A percentile compares a stretch with the other conserved stretches of the same genome.
Conservation (phyloP, 2,113 vertebrate genomes). For the Ictalurus punctatus region DNA sequence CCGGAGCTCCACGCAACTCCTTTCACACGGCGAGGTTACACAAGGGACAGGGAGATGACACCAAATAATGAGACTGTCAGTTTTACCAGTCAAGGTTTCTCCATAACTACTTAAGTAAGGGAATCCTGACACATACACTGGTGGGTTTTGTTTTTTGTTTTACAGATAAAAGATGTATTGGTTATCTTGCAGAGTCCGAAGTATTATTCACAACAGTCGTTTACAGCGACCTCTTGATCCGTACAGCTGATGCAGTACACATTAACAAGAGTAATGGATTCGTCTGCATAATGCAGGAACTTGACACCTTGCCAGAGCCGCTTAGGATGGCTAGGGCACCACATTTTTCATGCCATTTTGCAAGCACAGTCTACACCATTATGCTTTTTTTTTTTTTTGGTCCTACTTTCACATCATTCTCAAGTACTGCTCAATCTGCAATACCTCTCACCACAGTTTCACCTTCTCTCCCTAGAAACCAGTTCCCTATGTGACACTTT, state of each 20-base stretch:
- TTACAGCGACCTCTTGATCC: not conserved
- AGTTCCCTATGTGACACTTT: not conserved
- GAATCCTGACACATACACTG: not conserved
- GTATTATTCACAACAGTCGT: not conserved
- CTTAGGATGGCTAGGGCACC: not conserved
- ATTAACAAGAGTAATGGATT: conserved; percentile 12
- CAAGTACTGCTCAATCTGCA: not conserved
- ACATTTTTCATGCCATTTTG: not conserved
- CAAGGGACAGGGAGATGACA: conserved; percentile 21
- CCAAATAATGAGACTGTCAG: not conserved
- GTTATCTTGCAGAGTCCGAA: not conserved
- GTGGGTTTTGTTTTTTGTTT: not conserved
- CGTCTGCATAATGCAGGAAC: not conserved
- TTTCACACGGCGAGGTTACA: conserved; percentile 25
- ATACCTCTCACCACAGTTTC: not conserved
- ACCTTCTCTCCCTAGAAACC: not conserved
- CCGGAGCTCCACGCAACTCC: conserved; percentile 6
- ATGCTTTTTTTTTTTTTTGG: not conserved
- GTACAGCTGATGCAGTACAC: conserved; percentile 4
- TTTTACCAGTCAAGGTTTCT: not conserved
- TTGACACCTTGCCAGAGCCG: not conserved
- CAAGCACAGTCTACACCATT: not conserved
- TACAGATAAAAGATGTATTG: not conserved
- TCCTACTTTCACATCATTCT: not conserved
- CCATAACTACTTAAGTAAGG: not conserved